Percentiles rank a stretch among this genome's conserved stretches.
These are phyloP conservation scores for Bombus confusus DNA, from an alignment of 1,140 invertebrate species.

Conservation along the genomic window DNA sequence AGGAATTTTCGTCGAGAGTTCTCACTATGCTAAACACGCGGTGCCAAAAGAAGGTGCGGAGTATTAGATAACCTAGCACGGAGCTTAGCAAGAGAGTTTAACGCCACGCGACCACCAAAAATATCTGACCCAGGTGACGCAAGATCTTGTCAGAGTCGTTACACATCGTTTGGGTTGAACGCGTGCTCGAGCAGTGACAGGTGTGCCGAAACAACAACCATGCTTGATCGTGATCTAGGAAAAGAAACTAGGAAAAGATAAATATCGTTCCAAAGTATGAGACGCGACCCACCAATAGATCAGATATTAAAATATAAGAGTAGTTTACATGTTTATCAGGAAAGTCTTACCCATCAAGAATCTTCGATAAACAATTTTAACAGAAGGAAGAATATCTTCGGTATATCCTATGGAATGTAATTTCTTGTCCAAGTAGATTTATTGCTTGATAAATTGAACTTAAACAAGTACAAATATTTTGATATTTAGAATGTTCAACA, in stretches of 20 bases:
- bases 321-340: too few species aligned
- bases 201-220: constrained; percentile 60
- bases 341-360: background rate
- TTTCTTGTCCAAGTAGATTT: background rate
- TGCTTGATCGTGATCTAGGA: background rate
- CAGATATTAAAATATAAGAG: too few species aligned
- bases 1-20: constrained; percentile 61
- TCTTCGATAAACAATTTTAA: background rate
- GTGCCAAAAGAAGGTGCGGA: constrained; percentile 62
- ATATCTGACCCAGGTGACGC: constrained; percentile 73
- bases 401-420: background rate
- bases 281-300: too few species aligned
- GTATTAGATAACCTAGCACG: constrained; percentile 64
- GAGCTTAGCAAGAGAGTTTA: constrained; percentile 53
- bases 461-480: background rate
- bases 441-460: background rate
- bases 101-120: constrained; percentile 70
- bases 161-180: constrained; percentile 32
- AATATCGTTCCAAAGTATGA: too few species aligned
- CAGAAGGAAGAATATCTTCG: background rate
- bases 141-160: constrained; percentile 68
- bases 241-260: background rate
- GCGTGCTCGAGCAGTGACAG: constrained; percentile 61
- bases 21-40: constrained; percentile 33
- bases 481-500: background rate